Evolutionary conservation across 2,888 invertebrate species (phyloP).

Genomic region (Stenchaetothrips biformis): DNA sequence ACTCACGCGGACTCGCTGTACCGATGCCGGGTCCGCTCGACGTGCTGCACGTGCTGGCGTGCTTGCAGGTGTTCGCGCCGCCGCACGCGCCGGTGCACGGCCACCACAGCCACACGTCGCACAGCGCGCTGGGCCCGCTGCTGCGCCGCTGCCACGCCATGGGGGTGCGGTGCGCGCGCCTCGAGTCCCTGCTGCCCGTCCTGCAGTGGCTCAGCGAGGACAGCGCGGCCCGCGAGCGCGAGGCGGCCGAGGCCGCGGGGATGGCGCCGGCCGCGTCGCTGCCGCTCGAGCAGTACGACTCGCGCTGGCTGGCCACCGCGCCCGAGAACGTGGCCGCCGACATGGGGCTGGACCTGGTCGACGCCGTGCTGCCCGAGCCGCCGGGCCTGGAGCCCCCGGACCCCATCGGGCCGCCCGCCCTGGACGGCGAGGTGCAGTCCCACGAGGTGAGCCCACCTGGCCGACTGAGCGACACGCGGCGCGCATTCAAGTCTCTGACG

Average conservation of each 20-base stretch:
- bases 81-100: conserved; percentile 36
- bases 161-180: conserved; percentile 36
- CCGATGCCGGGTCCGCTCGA: too few relatives aligned
- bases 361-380: conserved; percentile 3
- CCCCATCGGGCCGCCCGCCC: conserved; percentile 12
- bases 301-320: conserved; percentile 35
- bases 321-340: conserved; percentile 9
- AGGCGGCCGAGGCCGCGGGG: not conserved
- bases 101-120: conserved; percentile 38
- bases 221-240: conserved; percentile 32
- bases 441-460: not conserved
- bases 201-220: conserved; percentile 36
- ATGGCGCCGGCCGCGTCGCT: conserved; percentile 32
- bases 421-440: conserved; percentile 4
- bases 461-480: not conserved
- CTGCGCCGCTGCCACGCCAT: conserved; percentile 36
- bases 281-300: conserved; percentile 37
- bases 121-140: conserved; percentile 36
- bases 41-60: too few relatives aligned
- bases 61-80: conserved; percentile 27
- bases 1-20: too few relatives aligned
- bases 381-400: not conserved
- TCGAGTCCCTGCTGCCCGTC: conserved; percentile 38
- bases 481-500: not conserved
- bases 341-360: conserved; percentile 29